phyloP scores from a whole-genome alignment of 2,797 vertebrate species.

The Cephalopachus bancanus region DNA sequence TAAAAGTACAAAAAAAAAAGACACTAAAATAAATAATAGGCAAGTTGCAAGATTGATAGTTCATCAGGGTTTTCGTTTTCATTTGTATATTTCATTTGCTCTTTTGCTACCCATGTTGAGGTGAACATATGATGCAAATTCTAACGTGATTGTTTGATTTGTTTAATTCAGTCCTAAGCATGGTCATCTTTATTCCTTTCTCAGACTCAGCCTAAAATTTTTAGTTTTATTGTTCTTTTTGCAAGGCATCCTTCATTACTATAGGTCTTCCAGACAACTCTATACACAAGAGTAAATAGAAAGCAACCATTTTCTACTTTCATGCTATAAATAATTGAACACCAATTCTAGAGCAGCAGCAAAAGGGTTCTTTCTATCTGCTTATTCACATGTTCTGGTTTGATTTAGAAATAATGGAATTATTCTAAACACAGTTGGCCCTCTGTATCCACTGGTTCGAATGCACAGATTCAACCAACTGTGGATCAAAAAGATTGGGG shows the following conservation, averaged over 20 bases:
- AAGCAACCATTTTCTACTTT: neutral
- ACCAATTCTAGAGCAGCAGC: too few relatives aligned
- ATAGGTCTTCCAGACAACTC: neutral
- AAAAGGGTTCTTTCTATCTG: neutral
- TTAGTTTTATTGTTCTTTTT: neutral
- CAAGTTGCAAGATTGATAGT: neutral
- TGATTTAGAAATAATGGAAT: neutral
- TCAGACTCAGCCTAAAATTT: neutral
- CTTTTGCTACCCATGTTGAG: neutral
- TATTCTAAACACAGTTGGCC: neutral
- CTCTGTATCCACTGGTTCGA: neutral
- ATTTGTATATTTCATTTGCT: neutral
- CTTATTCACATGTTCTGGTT: neutral
- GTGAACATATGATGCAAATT: neutral
- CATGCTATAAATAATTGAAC: neutral
- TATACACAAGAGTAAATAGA: accelerated
- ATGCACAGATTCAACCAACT: neutral
- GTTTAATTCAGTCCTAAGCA: neutral
- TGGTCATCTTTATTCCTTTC: neutral
- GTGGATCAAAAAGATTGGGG: neutral
- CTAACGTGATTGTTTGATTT: neutral
- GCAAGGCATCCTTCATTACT: neutral
- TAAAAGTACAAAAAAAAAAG: neutral
- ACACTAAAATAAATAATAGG: neutral
- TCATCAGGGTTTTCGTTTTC: neutral